phyloP scores from a whole-genome alignment of 2,888 invertebrate genomes.

The Theodoxus fluviatilis region DNA sequence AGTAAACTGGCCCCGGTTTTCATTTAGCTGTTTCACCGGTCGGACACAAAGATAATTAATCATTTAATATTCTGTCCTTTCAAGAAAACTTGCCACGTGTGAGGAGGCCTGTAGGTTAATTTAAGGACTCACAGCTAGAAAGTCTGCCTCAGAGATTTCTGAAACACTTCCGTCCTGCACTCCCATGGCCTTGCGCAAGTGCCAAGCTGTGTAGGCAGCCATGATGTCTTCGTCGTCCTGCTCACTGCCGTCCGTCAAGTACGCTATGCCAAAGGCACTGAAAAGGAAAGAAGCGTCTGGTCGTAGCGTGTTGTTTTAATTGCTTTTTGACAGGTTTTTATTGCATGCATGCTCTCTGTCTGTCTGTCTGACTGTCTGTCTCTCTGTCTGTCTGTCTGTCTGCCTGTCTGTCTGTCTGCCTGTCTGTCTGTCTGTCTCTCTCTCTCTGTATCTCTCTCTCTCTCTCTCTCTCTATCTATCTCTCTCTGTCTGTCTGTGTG shows the following conservation, averaged over 20 bases:
- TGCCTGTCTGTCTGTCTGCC: background rate
- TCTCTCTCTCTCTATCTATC: too few species aligned
- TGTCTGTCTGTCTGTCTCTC: background rate
- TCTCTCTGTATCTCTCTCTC: background rate
- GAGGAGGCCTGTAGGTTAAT: background rate
- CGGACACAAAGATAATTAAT: too few species aligned
- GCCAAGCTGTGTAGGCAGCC: conserved; percentile 29
- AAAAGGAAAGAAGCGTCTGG: conserved; percentile 28
- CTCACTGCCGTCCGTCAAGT: conserved; percentile 43
- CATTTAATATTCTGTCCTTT: too few species aligned
- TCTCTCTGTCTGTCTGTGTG: too few species aligned
- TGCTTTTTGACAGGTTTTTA: background rate
- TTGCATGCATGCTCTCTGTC: background rate
- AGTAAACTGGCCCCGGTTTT: too few species aligned
- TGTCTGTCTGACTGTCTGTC: too few species aligned
- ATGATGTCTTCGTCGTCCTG: conserved; percentile 33
- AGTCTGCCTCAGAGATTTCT: background rate
- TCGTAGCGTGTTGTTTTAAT: background rate
- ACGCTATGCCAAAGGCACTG: conserved; percentile 49
- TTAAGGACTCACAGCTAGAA: background rate
- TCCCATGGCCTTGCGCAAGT: too few species aligned
- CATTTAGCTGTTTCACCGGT: too few species aligned
- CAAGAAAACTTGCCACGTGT: too few species aligned
- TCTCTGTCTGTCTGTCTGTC: too few species aligned
- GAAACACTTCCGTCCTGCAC: too few species aligned